Evolutionary conservation across 2,113 vertebrate genomes (phyloP).

Genomic region (Lathamus discolor): DNA sequence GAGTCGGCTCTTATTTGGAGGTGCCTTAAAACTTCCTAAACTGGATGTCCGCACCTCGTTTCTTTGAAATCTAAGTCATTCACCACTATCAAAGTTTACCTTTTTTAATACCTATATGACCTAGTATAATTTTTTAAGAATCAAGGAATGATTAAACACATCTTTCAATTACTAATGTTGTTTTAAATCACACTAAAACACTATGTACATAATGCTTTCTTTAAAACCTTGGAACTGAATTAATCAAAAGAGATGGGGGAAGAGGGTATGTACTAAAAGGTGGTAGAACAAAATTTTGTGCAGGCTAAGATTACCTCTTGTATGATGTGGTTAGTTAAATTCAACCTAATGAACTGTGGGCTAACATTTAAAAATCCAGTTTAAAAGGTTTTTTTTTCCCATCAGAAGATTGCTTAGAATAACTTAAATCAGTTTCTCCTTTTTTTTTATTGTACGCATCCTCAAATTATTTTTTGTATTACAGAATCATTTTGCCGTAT

Average conservation of each 20-base stretch:
- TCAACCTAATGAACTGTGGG: constrained; percentile 58
- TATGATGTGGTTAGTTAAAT: constrained; percentile 55
- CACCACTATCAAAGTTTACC: background rate
- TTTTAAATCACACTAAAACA: constrained; percentile 32
- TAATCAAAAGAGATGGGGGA: background rate
- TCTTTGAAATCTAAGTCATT: constrained; percentile 28
- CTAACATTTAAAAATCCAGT: constrained; percentile 59
- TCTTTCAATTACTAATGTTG: constrained; percentile 5
- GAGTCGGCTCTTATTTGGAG: background rate
- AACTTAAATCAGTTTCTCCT: constrained; percentile 44
- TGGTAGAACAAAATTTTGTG: background rate
- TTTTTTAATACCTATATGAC: background rate
- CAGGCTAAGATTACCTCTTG: background rate
- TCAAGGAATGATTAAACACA: background rate
- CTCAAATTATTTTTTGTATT: constrained; percentile 38
- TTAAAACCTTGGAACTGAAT: constrained; percentile 37
- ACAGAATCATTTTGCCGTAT: constrained; percentile 5
- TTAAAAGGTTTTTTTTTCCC: constrained; percentile 24
- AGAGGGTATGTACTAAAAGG: constrained; percentile 36
- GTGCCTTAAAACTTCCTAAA: background rate
- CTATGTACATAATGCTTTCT: constrained; percentile 7
- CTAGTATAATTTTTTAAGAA: background rate
- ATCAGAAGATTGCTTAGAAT: constrained; percentile 35
- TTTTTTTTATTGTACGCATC: constrained; percentile 5
- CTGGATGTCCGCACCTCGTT: background rate